Percentiles rank a stretch among this genome's conserved stretches.
Evolutionary conservation across 2,888 invertebrate genomes (phyloP).

Genomic region (Callyntrura guangdongensis): DNA sequence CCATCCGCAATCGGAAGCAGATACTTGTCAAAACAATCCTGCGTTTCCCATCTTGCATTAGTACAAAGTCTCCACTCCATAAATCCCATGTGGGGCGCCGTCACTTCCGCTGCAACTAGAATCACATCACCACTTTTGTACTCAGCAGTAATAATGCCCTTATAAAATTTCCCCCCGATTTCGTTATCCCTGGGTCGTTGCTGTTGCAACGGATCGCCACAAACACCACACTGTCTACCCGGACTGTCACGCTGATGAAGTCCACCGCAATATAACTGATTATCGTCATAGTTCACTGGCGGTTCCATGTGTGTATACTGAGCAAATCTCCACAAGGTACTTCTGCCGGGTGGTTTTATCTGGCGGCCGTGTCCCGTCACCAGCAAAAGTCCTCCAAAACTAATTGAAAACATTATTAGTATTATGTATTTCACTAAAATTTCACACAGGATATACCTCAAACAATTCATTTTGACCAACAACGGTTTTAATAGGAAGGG

Average conservation of each 20-base stretch:
- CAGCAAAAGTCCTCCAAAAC: not conserved
- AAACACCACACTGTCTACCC: constrained; percentile 78
- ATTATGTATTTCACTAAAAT: not conserved
- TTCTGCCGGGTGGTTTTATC: constrained; percentile 75
- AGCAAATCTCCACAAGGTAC: constrained; percentile 77
- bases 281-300: constrained; percentile 76
- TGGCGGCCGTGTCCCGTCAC: constrained; percentile 76
- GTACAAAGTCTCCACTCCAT: constrained; percentile 78
- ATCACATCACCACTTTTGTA: constrained; percentile 65
- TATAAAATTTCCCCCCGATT: constrained; percentile 78
- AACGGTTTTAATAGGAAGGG: not conserved
- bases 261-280: constrained; percentile 72
- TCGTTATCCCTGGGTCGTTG: constrained; percentile 77
- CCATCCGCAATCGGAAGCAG: constrained; percentile 83
- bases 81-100: constrained; percentile 61
- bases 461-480: constrained; percentile 10
- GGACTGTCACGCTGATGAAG: constrained; percentile 54
- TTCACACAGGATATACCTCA: not conserved
- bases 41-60: constrained; percentile 58
- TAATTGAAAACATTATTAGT: not conserved
- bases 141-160: constrained; percentile 52
- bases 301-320: constrained; percentile 62
- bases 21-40: constrained; percentile 72
- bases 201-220: constrained; percentile 80
- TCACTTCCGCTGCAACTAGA: constrained; percentile 55